Base-by-base conservation (phyloP, 2,797 vertebrate genomes). In the Ciconia nigra region DNA sequence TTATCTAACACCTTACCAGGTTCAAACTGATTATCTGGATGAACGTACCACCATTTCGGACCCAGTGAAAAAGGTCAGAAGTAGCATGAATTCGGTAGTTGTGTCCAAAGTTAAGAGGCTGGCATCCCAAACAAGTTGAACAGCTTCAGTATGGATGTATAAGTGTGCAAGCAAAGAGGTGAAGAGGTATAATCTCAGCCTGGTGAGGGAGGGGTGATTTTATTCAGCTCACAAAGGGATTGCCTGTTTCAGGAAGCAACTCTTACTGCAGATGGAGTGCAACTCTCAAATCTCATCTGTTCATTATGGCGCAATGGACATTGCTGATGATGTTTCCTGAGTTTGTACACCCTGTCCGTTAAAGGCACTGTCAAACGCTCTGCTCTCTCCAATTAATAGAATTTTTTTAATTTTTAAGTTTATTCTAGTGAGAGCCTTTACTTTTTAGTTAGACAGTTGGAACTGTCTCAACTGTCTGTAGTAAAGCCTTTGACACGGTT, bases 221-320 rank as follows among this genome's bases (percentile, higher is more conserved):
- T 31, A 35, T 25, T 6, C 37, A 10, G 57, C 55, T 59, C 26
- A 5, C 2, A 4, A 42, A 51, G 11, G 54, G 31, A 6, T 49
- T 42, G 29, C n/a, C 69, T 72, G 7, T 49, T 63, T 54, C 29
- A 46, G 69, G 29, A 33, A 55, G 18, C n/a, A n/a, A 11, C 15
- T 18, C 29, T 57, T 39, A 31, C 13, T 33, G 41, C 33, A 47
- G 18, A 20, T n/a, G 42, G 59, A 39, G n/a, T 7, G 18, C 2
- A 18, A 47, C 41, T 19, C 14, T 47, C 8, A 1, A 17, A 10
- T 44, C 39, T 59, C 28, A 22, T 42, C 28, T 26, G 17, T 29
- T 44, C 3, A 1, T 76, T 59, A 61, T 0, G 1, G 33, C 1
- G 1, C 14, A 18, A 5, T 31, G 35, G 54, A 31, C 13, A 1